Evolutionary conservation across 1,140 invertebrate genomes (phyloP).

Genomic region (Vanessa atalanta): DNA sequence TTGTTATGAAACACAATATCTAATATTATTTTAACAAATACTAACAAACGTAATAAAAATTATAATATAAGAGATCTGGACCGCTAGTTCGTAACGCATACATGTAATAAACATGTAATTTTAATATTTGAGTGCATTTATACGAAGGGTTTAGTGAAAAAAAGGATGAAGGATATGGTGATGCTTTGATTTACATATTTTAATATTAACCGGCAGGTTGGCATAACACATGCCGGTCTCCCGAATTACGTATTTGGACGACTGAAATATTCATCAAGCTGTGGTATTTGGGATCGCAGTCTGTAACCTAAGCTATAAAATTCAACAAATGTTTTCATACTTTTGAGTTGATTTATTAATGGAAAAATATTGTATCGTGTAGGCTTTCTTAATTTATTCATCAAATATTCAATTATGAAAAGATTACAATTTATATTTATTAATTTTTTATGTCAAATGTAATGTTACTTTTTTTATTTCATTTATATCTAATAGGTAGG

Average conservation of each 20-base stretch:
- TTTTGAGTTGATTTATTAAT: not conserved
- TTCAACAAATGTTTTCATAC: not conserved
- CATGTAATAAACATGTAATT: constrained; percentile 4
- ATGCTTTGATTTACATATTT: constrained; percentile 68
- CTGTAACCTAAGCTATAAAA: not conserved
- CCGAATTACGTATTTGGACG: constrained; percentile 56
- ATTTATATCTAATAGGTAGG: too few relatives aligned
- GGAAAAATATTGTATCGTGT: too few relatives aligned
- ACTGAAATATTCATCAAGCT: constrained; percentile 62
- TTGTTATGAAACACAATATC: too few relatives aligned
- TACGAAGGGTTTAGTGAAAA: constrained; percentile 42
- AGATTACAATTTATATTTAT: too few relatives aligned
- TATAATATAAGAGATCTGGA: not conserved
- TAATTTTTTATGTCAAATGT: too few relatives aligned
- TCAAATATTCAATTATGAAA: too few relatives aligned
- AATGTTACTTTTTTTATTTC: too few relatives aligned
- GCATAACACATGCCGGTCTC: constrained; percentile 50
- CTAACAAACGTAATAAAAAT: too few relatives aligned
- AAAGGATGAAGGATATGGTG: constrained; percentile 53
- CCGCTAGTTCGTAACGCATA: not conserved
- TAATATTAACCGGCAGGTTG: constrained; percentile 65
- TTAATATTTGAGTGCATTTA: constrained; percentile 44
- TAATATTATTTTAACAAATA: too few relatives aligned
- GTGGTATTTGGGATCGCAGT: constrained; percentile 23
- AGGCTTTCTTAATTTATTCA: too few relatives aligned